Base-by-base conservation (phyloP, 2,113 vertebrate species). In the Equus quagga region DNA sequence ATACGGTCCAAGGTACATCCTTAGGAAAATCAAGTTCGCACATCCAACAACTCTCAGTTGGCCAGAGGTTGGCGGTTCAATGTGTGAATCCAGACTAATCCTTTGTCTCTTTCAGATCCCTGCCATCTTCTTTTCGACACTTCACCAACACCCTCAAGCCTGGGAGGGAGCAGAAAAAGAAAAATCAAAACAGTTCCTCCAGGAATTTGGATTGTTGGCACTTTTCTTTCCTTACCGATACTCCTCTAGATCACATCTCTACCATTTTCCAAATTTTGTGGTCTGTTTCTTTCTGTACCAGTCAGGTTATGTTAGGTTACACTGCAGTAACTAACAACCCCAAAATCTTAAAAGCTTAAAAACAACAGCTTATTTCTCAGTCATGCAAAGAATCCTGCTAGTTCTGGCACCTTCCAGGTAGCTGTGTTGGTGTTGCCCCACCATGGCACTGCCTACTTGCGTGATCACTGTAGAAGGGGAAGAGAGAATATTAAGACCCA, bases 11-110 rank as follows among this genome's bases (percentile, higher is more conserved):
- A 86, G 31, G 15, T 62, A 19, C 62, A 84, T 41, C 23, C 69
- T 86, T 60, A 88, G 82, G 82, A 97, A 97, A 92, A 54, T 36
- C 23, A 73, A 26, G 24, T 49, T 78, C 89, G 54, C 24, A 92
- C 92, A 72, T 95, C 56, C 56, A 95, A 24, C n/a, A 93, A 85
- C n/a, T 73, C 89, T 85, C 76, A 24, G 51, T 49, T 62, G 7
- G 44, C 89, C 76, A 65, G 36, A 73, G 58, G 31, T 11, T 60
- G 36, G 56, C 62, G 76, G n/a, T 83, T 95, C 13, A 12, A 56
- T 91, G 85, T 89, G 11, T 96, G 81, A 97, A 93, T 89, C 44
- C 64, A 89, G 24, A 91, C 86, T 62, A 93, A 96, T 89, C 93
- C 51, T 95, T 96, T 44, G 31, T 79, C 67, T 89, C 73, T 85